Conservation (phyloP, 2,888 invertebrate species). For the Amaurobius ferox region DNA sequence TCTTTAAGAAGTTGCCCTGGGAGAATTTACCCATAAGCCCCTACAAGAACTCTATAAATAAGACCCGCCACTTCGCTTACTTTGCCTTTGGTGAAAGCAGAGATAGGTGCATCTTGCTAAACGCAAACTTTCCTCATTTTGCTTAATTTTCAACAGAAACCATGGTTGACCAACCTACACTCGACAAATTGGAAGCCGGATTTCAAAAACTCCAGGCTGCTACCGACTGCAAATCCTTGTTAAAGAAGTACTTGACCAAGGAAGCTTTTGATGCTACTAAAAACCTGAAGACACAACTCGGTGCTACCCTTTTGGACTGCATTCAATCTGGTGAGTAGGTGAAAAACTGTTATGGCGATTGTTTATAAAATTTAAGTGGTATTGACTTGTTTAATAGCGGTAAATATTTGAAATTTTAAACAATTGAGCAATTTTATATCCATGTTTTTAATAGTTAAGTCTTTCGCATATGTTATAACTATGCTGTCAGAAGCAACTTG, state of each 20-base stretch:
- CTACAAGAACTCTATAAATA: slow-evolving; percentile 57
- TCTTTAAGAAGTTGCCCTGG: slow-evolving; percentile 7
- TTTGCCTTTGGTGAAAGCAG: slow-evolving; percentile 53
- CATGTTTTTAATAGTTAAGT: no score
- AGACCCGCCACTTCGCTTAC: slow-evolving; percentile 8
- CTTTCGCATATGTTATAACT: no score
- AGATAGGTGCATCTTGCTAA: slow-evolving; percentile 5
- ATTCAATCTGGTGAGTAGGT: slow-evolving; percentile 90
- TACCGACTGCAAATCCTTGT: slow-evolving; percentile 92
- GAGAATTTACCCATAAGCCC: slow-evolving; percentile 59
- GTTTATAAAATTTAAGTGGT: no score
- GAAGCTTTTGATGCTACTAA: slow-evolving; percentile 94
- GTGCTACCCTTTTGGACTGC: slow-evolving; percentile 93
- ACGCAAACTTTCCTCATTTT: background rate
- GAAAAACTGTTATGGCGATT: no score
- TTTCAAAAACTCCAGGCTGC: slow-evolving; percentile 90
- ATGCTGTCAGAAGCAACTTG: no score
- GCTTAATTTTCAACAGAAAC: slow-evolving; percentile 74
- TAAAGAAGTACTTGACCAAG: slow-evolving; percentile 96
- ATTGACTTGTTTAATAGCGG: no score
- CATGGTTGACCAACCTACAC: slow-evolving; percentile 94
- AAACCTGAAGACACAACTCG: slow-evolving; percentile 94
- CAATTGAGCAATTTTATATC: no score
- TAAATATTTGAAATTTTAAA: no score
- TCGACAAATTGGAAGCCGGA: slow-evolving; percentile 94